Base-by-base conservation (phyloP, 2,888 invertebrate genomes). In the Agrotis ipsilon region DNA sequence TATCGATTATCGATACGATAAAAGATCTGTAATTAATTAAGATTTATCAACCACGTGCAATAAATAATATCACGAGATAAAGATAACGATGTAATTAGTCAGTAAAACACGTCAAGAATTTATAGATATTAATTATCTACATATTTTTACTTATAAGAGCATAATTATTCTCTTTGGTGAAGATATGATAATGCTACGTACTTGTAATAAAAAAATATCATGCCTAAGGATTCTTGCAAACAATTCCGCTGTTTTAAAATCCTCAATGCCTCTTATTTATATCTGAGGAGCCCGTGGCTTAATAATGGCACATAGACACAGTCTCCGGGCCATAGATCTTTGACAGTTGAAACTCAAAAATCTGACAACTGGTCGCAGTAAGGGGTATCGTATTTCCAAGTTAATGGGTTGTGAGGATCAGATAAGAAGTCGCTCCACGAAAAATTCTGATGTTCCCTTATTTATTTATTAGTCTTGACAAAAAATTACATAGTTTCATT, bases 21-120 rank as follows among this genome's bases (percentile, higher is more conserved):
- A 51, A 58, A 64, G 9, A 49, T 55, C 2, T 46, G 52, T 48
- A 68, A 75, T 67, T 75, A 59, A 75, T 59, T 54, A 68, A 6
- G 45, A 39, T 16, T 75, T 68, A 75, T 75, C 75, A 13, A 32
- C 18, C 54, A 60, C 54, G 45, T 75, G 67, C n/a, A 18, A 59
- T 66, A 24, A 51, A 32, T n/a, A 43, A 57, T 68, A 61, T 75
- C 55, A 60, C 69, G 27, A 61, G 57, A 75, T 58, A 68, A 7
- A 48, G 49, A 49, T 75, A 54, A 16, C 11, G 19, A 45, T 67
- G 75, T 46, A 64, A 74, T 58, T 57, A 24, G 32, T 49, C 24
- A n/a, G 27, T 13, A 5, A 18, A 72, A 55, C 0, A 49, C n/a
- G 46, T 43, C 21, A 46, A 68, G 18, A 57, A 59, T 18, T 11